phyloP scores from a whole-genome alignment of 1,140 invertebrate genomes.

The Triops cancriformis region DNA sequence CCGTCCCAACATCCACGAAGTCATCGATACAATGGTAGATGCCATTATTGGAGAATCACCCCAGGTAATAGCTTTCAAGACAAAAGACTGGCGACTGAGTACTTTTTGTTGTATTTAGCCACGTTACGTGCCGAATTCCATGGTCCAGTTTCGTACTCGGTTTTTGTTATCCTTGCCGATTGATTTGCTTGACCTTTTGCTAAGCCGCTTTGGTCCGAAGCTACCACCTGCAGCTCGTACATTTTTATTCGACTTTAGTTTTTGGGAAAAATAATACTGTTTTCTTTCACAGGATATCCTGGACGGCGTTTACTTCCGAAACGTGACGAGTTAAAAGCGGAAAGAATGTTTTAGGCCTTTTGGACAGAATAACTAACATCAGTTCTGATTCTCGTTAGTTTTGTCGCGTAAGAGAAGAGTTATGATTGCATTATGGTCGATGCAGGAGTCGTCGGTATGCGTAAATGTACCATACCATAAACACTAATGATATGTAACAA shows the following conservation, averaged over 20 bases:
- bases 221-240: conserved; percentile 33
- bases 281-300: too few species aligned
- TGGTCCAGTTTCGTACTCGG: conserved; percentile 33
- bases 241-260: not conserved
- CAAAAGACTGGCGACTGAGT: not conserved
- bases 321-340: too few species aligned
- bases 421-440: too few species aligned
- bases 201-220: conserved; percentile 31
- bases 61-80: conserved; percentile 29
- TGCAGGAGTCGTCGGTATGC: too few species aligned
- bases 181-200: conserved; percentile 33
- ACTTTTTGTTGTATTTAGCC: conserved; percentile 27
- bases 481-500: too few species aligned
- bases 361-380: too few species aligned
- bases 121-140: conserved; percentile 36
- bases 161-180: conserved; percentile 34
- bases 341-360: too few species aligned
- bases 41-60: conserved; percentile 36
- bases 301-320: too few species aligned
- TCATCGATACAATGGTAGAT: conserved; percentile 39
- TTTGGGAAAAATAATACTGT: not conserved
- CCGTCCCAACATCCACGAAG: conserved; percentile 35
- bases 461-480: too few species aligned
- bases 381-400: too few species aligned
- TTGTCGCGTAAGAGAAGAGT: too few species aligned